Conservation (phyloP, 2,797 vertebrate species). For the Siniperca undulata region DNA sequence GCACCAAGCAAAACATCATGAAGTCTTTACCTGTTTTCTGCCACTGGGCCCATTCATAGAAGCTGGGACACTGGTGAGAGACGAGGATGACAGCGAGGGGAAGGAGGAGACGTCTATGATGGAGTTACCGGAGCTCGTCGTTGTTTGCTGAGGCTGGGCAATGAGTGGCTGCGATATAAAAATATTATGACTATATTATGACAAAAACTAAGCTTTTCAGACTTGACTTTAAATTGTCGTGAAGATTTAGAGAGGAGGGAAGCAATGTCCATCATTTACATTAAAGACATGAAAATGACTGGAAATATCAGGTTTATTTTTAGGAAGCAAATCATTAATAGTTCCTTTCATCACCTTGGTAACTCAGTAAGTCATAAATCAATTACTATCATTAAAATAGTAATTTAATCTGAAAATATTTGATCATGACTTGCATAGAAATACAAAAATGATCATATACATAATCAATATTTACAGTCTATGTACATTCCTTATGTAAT, state of each 20-base stretch:
- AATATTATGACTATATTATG: neutral
- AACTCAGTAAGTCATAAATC: neutral
- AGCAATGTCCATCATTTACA: neutral
- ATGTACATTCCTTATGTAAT: neutral
- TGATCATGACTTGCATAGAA: neutral
- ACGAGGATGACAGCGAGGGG: slow-evolving; percentile 74
- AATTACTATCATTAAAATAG: neutral
- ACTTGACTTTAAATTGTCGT: neutral
- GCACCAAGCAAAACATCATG: neutral
- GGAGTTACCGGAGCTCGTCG: slow-evolving; percentile 64
- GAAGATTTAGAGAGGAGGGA: neutral
- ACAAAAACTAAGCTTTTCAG: neutral
- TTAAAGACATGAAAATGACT: neutral
- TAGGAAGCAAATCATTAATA: neutral
- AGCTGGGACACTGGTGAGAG: slow-evolving; percentile 64
- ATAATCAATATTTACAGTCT: neutral
- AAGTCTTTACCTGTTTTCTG: slow-evolving; percentile 65
- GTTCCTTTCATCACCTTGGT: neutral
- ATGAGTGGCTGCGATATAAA: slow-evolving; percentile 49
- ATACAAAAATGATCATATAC: neutral
- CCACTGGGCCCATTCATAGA: slow-evolving; percentile 52
- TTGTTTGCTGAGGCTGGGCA: slow-evolving; percentile 63
- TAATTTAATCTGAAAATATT: neutral
- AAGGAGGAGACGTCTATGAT: slow-evolving; percentile 78
- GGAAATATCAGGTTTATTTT: neutral